Evolutionary conservation across 2,888 invertebrate genomes (phyloP), one percentile per base, ranked within the genome.

Genomic region (Smittia sp.): DNA sequence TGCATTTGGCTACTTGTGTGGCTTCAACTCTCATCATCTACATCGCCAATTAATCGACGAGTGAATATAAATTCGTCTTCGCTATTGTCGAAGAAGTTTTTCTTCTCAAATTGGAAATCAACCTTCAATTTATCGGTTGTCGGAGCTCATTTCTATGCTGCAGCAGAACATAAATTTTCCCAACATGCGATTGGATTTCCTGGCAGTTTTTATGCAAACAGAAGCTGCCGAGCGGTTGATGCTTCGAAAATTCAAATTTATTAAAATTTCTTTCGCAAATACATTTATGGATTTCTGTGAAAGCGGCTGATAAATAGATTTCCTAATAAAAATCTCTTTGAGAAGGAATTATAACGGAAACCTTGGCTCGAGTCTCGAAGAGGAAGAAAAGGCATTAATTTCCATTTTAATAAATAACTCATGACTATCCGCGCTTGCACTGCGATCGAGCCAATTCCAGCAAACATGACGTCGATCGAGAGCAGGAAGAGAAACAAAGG

Each of bases 121-220:
- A 46, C 46, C 15, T 46, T 46, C 46, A 46, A 46, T 46, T 46
- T 46, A 46, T 46, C 46, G 46, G n/a, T 46, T 46, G 46, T 46
- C 46, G 46, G 15, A 46, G 46, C 46, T 6, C 13, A 46, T 46
- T 46, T 46, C n/a, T 6, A 46, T 46, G 46, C 15, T 46, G 46
- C 2, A 6, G 46, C 15, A n/a, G 46, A 15, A 46, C 15, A 46
- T 46, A 46, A 46, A 46, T 46, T 46, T 46, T 46, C 2, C 32
- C 4, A 32, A 32, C 32, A 32, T 32, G 9, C 32, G 32, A 32
- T 32, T 32, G 32, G 32, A 32, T 32, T 46, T 6, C 46, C n/a
- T n/a, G n/a, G n/a, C n/a, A n/a, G n/a, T 15, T 46, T 46, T 46
- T 46, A 46, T 46, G 46, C 46, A 46, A 46, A 46, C 46, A 46